These are phyloP conservation scores for Cynodonichthys magdalenae DNA, from an alignment of 2,797 vertebrate species.

Conservation along the genomic window DNA sequence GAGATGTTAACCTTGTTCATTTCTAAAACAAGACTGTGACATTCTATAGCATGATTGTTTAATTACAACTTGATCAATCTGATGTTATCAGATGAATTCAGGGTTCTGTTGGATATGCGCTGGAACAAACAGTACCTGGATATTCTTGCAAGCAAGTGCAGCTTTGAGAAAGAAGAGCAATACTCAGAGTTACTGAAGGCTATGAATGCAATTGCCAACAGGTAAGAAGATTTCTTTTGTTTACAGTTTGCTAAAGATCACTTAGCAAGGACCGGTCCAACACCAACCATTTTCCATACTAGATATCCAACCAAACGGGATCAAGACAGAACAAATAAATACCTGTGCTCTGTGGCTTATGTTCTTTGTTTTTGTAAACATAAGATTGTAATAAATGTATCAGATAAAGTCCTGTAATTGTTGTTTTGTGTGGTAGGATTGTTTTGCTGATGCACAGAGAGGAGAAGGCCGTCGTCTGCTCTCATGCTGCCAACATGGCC, in stretches of 20 bases:
- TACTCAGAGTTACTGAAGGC: constrained; percentile 87
- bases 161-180: constrained; percentile 90
- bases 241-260: neutral
- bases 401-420: neutral
- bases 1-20: neutral
- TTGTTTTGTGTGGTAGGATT: constrained; percentile 77
- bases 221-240: constrained; percentile 69
- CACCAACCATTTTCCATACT: too few relatives aligned
- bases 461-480: constrained; percentile 82
- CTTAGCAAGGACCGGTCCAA: too few relatives aligned
- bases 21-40: neutral
- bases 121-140: constrained; percentile 97
- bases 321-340: too few relatives aligned
- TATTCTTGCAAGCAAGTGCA: constrained; percentile 89
- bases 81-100: constrained; percentile 85
- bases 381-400: neutral
- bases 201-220: constrained; percentile 90
- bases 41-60: neutral
- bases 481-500: constrained; percentile 75
- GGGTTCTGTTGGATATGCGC: constrained; percentile 91
- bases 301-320: too few relatives aligned
- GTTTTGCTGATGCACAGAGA: constrained; percentile 90
- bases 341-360: too few relatives aligned
- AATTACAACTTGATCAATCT: neutral
- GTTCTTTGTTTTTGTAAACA: too few relatives aligned